Evolutionary conservation across 2,113 vertebrate genomes (phyloP).

Genomic region (Labrus mixtus): DNA sequence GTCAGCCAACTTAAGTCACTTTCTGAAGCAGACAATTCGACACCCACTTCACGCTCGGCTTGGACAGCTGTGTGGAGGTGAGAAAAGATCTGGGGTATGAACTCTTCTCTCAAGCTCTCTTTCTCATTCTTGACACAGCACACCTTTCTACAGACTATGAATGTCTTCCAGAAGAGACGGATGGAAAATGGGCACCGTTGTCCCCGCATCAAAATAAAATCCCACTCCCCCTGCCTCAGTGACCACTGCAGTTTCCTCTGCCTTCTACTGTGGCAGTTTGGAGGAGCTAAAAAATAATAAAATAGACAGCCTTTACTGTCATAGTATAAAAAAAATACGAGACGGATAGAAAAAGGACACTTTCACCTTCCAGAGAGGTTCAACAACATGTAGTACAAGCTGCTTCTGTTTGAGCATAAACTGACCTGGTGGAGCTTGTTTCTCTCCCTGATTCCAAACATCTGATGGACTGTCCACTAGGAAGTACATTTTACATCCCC

Average conservation of each 20-base stretch:
- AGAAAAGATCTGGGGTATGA: background rate
- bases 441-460: too few relatives aligned
- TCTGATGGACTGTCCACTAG: background rate
- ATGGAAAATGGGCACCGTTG: background rate
- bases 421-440: too few relatives aligned
- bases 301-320: too few relatives aligned
- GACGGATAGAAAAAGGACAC: background rate
- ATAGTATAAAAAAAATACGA: too few relatives aligned
- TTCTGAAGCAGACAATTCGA: background rate
- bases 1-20: background rate
- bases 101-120: background rate
- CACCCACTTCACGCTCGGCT: background rate
- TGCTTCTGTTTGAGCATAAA: background rate
- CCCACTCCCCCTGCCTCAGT: background rate
- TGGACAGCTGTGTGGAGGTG: background rate
- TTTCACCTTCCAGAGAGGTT: background rate
- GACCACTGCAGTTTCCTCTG: background rate
- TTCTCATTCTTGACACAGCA: background rate
- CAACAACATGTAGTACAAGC: background rate
- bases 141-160: background rate
- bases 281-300: background rate
- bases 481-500: background rate
- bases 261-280: background rate
- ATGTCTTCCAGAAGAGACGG: background rate
- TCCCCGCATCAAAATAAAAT: background rate